A percentile compares a stretch with the other conserved stretches of the same genome.
phyloP scores from a whole-genome alignment of 2,113 vertebrate species.

The Chaenocephalus aceratus region DNA sequence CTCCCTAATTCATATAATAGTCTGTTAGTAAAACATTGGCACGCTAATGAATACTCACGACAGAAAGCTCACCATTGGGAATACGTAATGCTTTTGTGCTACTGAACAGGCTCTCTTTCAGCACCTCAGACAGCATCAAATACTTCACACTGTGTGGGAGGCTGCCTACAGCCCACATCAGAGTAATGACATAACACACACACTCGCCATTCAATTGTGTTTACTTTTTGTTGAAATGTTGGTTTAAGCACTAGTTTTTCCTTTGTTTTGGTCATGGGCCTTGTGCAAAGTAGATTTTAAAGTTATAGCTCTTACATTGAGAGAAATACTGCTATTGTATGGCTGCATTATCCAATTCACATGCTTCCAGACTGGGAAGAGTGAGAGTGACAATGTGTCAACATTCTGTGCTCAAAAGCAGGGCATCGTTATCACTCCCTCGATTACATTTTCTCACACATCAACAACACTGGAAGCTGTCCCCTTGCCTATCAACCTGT shows the following conservation, averaged over 20 bases:
- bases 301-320: background rate
- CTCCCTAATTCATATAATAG: constrained; percentile 1
- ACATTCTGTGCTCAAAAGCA: constrained; percentile 33
- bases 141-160: constrained; percentile 17
- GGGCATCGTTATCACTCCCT: constrained; percentile 14
- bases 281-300: background rate
- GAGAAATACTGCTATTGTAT: background rate
- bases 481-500: constrained; percentile 24
- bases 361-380: constrained; percentile 27
- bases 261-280: background rate
- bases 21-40: background rate
- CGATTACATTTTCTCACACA: constrained; percentile 20
- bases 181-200: constrained; percentile 5
- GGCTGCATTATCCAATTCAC: constrained; percentile 35
- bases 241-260: background rate
- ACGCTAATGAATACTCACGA: constrained; percentile 11
- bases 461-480: constrained; percentile 23
- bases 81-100: background rate
- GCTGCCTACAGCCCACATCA: constrained; percentile 20
- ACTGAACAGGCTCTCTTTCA: constrained; percentile 38
- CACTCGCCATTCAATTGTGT: background rate
- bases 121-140: constrained; percentile 57
- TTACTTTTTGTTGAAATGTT: background rate
- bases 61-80: background rate
- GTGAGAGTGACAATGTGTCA: constrained; percentile 38